A percentile compares a stretch with the other conserved stretches of the same genome.
Evolutionary conservation across 2,888 invertebrate species (phyloP).

Genomic region (Parnassius orleans): DNA sequence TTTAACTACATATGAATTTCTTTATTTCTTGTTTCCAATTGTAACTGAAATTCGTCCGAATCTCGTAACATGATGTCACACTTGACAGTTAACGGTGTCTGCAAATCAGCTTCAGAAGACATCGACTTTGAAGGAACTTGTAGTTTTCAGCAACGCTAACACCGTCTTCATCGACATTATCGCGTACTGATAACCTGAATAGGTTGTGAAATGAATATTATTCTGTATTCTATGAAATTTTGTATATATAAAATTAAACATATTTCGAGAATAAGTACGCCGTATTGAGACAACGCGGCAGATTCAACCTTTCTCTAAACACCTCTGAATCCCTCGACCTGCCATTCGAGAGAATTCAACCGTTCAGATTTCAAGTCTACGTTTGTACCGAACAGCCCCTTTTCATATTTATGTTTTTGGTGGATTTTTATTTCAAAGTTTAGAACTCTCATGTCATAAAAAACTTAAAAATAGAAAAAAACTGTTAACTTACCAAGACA

Average conservation of each 20-base stretch:
- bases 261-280: neutral
- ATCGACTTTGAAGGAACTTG: constrained; percentile 25
- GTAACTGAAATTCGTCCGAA: constrained; percentile 36
- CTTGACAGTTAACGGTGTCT: constrained; percentile 33
- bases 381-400: too few relatives aligned
- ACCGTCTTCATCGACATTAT: constrained; percentile 43
- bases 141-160: constrained; percentile 39
- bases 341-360: too few relatives aligned
- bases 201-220: neutral
- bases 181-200: constrained; percentile 41
- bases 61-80: constrained; percentile 46
- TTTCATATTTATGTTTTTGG: too few relatives aligned
- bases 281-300: neutral
- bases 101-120: constrained; percentile 6
- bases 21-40: constrained; percentile 30
- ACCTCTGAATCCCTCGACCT: too few relatives aligned
- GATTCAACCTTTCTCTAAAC: too few relatives aligned
- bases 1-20: too few relatives aligned
- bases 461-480: too few relatives aligned
- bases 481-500: constrained; percentile 45
- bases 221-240: neutral
- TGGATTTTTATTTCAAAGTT: too few relatives aligned
- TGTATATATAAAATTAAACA: neutral
- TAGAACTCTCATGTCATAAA: too few relatives aligned
- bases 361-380: too few relatives aligned